These are phyloP conservation scores for Odocoileus virginianus DNA, from an alignment of 2,113 vertebrate genomes.

Conservation along the genomic window DNA sequence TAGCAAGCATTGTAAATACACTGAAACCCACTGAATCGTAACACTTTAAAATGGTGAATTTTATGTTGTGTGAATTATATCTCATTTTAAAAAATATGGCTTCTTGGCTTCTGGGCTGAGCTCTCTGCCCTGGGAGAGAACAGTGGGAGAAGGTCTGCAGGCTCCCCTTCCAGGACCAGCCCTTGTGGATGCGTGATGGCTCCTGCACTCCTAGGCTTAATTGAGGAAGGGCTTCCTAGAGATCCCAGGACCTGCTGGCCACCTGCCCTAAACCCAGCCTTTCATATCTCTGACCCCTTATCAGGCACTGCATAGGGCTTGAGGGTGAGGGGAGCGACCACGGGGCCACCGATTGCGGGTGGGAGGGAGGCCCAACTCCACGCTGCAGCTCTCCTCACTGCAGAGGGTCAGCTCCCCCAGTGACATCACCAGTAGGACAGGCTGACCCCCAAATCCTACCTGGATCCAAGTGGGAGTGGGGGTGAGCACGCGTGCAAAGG, in stretches of 20 bases:
- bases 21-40: neutral
- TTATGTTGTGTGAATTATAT: neutral
- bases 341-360: accelerated
- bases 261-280: neutral
- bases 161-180: neutral
- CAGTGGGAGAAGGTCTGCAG: neutral
- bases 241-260: neutral
- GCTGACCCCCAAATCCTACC: neutral
- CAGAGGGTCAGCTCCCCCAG: neutral
- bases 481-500: accelerated
- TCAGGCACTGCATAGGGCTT: accelerated
- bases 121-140: neutral
- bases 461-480: neutral
- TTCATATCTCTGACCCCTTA: neutral
- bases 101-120: neutral
- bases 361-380: neutral
- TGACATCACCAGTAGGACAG: neutral
- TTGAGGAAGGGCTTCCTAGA: neutral
- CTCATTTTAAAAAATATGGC: neutral
- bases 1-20: neutral
- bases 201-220: neutral
- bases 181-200: neutral
- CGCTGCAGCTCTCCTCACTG: neutral
- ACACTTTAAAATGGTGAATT: neutral
- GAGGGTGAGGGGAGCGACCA: neutral